A percentile compares a stretch with the other conserved stretches of the same genome.
Conservation (phyloP, 2,888 invertebrate species). For the Amiota minor region DNA sequence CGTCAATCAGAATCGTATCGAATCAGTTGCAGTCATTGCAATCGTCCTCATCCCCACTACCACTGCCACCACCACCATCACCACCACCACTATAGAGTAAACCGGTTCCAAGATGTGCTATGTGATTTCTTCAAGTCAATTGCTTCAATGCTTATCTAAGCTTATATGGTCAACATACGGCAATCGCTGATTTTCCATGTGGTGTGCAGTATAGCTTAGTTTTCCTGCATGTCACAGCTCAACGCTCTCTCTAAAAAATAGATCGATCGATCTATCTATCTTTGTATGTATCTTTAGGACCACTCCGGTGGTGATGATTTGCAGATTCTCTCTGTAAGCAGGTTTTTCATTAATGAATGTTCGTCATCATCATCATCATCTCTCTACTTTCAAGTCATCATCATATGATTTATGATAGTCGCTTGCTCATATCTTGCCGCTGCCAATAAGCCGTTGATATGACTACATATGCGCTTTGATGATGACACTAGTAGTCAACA, state of each 20-base stretch:
- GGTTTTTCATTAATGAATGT: constrained; percentile 68
- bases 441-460: constrained; percentile 22
- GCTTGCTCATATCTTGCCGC: not conserved
- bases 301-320: constrained; percentile 50
- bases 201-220: constrained; percentile 48
- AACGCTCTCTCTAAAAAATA: not conserved
- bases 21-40: constrained; percentile 52
- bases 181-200: constrained; percentile 62
- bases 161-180: not conserved
- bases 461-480: not conserved
- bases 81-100: constrained; percentile 27
- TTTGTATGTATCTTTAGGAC: not conserved
- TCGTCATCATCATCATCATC: constrained; percentile 8
- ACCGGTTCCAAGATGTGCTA: constrained; percentile 33
- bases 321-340: constrained; percentile 61
- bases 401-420: constrained; percentile 18
- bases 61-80: constrained; percentile 36
- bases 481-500: constrained; percentile 16
- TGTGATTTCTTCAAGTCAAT: not conserved
- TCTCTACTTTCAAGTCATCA: not conserved
- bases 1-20: constrained; percentile 54
- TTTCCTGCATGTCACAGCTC: constrained; percentile 48
- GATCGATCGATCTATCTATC: constrained; percentile 22
- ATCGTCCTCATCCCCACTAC: constrained; percentile 48
- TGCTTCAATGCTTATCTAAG: constrained; percentile 11